Percentiles rank a stretch among this genome's conserved stretches.
These are phyloP conservation scores for Papio anubis DNA, from an alignment of 2,113 vertebrate species.

Conservation along the genomic window DNA sequence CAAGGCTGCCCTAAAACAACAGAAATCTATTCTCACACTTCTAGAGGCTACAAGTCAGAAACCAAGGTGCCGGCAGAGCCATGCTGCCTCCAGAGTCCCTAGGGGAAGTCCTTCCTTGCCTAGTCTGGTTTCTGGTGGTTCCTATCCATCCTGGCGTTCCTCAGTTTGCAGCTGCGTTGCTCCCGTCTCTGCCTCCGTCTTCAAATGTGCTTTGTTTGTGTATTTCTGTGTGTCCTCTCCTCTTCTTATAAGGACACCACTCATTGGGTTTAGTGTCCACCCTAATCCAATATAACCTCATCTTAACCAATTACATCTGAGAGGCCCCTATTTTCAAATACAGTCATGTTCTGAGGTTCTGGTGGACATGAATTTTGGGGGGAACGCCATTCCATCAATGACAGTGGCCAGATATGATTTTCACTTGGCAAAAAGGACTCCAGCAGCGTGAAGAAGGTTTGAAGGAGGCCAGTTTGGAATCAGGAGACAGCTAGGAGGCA, in stretches of 20 bases:
- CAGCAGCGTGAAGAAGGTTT: accelerated
- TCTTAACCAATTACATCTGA: background rate
- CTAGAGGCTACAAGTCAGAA: background rate
- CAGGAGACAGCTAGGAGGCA: background rate
- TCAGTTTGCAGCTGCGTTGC: accelerated
- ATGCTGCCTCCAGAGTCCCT: accelerated
- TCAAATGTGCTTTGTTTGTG: accelerated
- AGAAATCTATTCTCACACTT: accelerated
- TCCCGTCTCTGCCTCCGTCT: accelerated
- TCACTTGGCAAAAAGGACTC: background rate
- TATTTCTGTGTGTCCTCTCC: background rate
- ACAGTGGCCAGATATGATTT: background rate
- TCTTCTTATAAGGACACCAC: background rate
- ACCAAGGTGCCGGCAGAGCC: background rate
- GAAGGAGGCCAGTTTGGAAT: background rate
- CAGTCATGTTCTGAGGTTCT: background rate
- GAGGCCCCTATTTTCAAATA: background rate
- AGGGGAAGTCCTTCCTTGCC: too few relatives aligned
- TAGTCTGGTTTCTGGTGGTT: background rate
- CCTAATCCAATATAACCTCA: background rate
- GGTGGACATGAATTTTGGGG: background rate
- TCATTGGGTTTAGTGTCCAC: background rate
- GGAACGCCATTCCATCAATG: accelerated
- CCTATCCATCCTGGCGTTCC: accelerated
- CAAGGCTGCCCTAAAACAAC: background rate